Evolutionary conservation across 30 jellyfish, hydroid and myxozoan genomes (phyloP).

Genomic region (Aurelia aurita): DNA sequence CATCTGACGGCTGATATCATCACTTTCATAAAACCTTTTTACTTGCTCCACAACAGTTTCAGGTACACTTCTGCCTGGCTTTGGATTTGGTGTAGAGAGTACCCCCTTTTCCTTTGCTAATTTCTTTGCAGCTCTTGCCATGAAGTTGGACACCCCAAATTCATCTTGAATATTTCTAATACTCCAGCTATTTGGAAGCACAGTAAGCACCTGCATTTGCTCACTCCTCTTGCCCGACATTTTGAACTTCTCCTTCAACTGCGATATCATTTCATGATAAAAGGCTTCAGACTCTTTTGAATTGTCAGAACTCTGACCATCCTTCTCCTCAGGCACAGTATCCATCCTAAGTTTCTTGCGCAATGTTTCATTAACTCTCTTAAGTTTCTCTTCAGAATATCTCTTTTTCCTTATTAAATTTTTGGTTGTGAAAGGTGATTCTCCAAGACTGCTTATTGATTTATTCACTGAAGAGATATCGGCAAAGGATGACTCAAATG

Average conservation of each 20-base stretch:
- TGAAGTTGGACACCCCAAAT: constrained; percentile 30
- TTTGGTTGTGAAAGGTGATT: background rate
- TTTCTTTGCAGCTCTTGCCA: constrained; percentile 43
- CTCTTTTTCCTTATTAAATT: background rate
- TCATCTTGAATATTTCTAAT: constrained; percentile 21
- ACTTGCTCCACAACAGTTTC: background rate
- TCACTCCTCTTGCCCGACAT: constrained; percentile 49
- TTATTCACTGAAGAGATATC: constrained; percentile 12
- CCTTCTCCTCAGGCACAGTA: background rate
- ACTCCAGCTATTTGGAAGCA: constrained; percentile 41
- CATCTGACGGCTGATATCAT: constrained; percentile 46
- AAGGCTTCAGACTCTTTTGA: background rate
- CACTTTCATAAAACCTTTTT: constrained; percentile 20
- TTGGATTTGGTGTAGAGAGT: constrained; percentile 43
- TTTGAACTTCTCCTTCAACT: constrained; percentile 12
- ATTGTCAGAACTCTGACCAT: background rate
- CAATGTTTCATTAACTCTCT: background rate
- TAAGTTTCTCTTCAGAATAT: background rate
- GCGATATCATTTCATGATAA: constrained; percentile 27
- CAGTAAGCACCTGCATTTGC: constrained; percentile 22
- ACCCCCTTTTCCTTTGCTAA: constrained; percentile 37
- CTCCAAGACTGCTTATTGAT: constrained; percentile 20
- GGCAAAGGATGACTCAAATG: constrained; percentile 22
- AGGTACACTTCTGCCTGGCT: constrained; percentile 12
- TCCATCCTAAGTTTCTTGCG: constrained; percentile 14